Percentiles rank a stretch among this genome's conserved stretches.
Evolutionary conservation across 2,797 vertebrate species (phyloP).

Genomic region (Ptychobarbus kaznakovi): DNA sequence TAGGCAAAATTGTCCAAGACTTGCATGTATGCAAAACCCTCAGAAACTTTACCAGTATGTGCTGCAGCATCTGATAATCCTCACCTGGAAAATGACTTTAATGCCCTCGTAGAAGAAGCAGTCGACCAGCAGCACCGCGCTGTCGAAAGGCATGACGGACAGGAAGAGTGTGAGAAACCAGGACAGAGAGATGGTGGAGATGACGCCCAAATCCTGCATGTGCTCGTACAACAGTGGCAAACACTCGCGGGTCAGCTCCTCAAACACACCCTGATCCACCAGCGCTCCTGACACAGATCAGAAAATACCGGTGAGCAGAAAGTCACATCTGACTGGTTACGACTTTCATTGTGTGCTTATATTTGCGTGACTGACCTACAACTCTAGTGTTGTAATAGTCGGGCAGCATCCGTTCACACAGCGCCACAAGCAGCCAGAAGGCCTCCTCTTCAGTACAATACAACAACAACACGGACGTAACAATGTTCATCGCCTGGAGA

Average conservation of each 20-base stretch:
- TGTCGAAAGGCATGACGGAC: slow-evolving; percentile 97
- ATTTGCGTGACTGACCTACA: slow-evolving; percentile 84
- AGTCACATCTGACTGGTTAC: neutral
- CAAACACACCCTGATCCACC: slow-evolving; percentile 97
- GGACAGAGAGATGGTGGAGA: slow-evolving; percentile 95
- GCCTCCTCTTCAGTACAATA: slow-evolving; percentile 96
- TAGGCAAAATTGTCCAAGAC: neutral
- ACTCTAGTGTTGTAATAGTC: slow-evolving; percentile 99
- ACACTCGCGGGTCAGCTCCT: slow-evolving; percentile 89
- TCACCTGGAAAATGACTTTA: slow-evolving; percentile 91
- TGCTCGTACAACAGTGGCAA: slow-evolving; percentile 91
- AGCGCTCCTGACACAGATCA: slow-evolving; percentile 83
- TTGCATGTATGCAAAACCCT: neutral
- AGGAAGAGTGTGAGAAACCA: slow-evolving; percentile 99
- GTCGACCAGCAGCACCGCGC: slow-evolving; percentile 91
- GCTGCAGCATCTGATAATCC: no score
- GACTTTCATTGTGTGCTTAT: neutral
- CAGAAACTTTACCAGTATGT: neutral
- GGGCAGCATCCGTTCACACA: slow-evolving; percentile 95
- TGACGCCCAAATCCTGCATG: slow-evolving; percentile 95
- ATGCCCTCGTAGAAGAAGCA: slow-evolving; percentile 98
- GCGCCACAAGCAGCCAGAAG: slow-evolving; percentile 95
- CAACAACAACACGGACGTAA: slow-evolving; percentile 92
- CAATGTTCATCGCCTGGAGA: slow-evolving; percentile 95
- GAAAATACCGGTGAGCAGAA: neutral